These are phyloP conservation scores for Diadophis punctatus DNA, from an alignment of 2,113 vertebrate species.

Conservation along the genomic window DNA sequence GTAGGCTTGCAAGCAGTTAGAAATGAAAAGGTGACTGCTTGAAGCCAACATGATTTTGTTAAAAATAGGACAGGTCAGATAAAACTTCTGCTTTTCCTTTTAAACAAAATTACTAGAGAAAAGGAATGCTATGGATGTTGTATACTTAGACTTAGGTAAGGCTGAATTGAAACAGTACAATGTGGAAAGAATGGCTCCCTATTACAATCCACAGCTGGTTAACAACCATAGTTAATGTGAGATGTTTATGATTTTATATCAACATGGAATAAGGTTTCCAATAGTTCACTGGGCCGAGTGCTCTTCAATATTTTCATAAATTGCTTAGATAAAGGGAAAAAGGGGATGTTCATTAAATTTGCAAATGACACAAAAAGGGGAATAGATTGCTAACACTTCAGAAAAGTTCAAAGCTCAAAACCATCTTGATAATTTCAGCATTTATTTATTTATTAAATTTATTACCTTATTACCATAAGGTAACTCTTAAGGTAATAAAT, in stretches of 20 bases:
- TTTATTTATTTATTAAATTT: not conserved
- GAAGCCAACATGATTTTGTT: not conserved
- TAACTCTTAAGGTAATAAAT: too few species aligned
- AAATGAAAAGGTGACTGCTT: not conserved
- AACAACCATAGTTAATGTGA: not conserved
- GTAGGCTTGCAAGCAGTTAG: not conserved
- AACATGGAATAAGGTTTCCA: not conserved
- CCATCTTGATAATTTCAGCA: not conserved
- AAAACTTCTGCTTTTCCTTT: not conserved
- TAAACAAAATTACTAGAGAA: not conserved
- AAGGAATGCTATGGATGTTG: not conserved
- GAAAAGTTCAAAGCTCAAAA: not conserved
- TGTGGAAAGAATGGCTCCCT: not conserved
- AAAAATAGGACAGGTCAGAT: not conserved
- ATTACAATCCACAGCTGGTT: not conserved
- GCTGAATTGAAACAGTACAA: not conserved
- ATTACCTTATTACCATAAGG: too few species aligned
- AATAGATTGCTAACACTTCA: not conserved
- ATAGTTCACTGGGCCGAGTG: not conserved
- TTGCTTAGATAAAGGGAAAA: not conserved
- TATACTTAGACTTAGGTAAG: not conserved
- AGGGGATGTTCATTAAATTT: not conserved
- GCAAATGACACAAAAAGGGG: not conserved
- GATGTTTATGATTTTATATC: not conserved
- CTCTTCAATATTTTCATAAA: not conserved